Evolutionary conservation across 2,113 vertebrate species (phyloP), one percentile per base, ranked within the genome.

Genomic region (Rhinoderma darwinii): DNA sequence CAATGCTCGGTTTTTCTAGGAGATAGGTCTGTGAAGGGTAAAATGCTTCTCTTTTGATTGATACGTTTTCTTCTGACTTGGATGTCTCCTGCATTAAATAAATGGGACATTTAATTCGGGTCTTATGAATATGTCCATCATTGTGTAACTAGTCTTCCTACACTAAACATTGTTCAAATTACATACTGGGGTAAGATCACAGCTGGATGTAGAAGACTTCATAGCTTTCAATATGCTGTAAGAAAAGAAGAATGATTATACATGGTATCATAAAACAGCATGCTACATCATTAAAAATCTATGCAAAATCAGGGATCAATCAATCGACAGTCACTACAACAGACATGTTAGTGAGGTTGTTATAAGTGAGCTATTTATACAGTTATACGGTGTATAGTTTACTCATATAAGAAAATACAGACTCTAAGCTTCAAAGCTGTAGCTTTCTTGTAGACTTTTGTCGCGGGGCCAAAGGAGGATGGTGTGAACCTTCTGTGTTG

Each of bases 161-260:
- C 20, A 43, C 27, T 61, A 59, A 82, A 51, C 27, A 51, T 9
- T 77, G 0, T 32, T 75, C 18, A 15, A 4, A 47, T 82, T 77
- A 89, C 94, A 94, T 93, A 97, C 98, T 97, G 97, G 96, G 66
- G 97, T 95, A 9, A 97, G 95, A 91, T 91, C 92, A 90, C 96
- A 96, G 86, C 96, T 94, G 18, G 95, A 93, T 3, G 97, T 97
- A 51, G 95, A 96, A 92, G 97, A 91, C 92, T 98, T 99, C 97
- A 98, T 96, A 14, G 96, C 96, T 93, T 97, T 99, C 88, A 99
- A 93, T 92, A 99, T 98, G 92, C 98, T 99, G 91, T 6, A 10
- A 37, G 88, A 90, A 78, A 83, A 32, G 88, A 63, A 50, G 37
- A 0, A 63, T 2, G 14, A 54, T 70, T 25, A 37, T 9, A 72